Percentiles rank a stretch among this genome's conserved stretches.
These are phyloP conservation scores for Encarsia formosa DNA, from an alignment of 2,888 invertebrate genomes.

Conservation along the genomic window DNA sequence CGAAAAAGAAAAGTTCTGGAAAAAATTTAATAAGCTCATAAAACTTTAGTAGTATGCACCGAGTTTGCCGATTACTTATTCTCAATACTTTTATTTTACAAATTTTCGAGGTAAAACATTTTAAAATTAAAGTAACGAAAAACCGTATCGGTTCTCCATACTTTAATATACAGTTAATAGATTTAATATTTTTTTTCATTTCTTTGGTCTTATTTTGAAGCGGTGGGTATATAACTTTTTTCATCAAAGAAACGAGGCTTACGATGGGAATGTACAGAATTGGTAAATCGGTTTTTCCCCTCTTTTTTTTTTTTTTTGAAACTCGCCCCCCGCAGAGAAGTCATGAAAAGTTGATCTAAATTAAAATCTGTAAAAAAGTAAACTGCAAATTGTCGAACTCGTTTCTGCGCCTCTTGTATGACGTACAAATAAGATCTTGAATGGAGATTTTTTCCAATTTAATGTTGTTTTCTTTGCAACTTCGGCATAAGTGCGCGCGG, in stretches of 20 bases:
- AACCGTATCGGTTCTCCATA: constrained; percentile 16
- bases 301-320: too few species aligned
- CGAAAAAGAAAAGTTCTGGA: too few species aligned
- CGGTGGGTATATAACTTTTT: constrained; percentile 19
- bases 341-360: constrained; percentile 23
- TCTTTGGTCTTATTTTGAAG: constrained; percentile 10
- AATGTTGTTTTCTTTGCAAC: not conserved
- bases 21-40: too few species aligned
- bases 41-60: too few species aligned
- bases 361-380: constrained; percentile 21
- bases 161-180: constrained; percentile 17
- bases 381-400: constrained; percentile 14
- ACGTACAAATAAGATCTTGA: not conserved
- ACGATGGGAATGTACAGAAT: constrained; percentile 12
- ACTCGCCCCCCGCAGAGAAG: constrained; percentile 3
- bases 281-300: constrained; percentile 16
- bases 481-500: too few species aligned
- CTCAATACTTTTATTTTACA: not conserved
- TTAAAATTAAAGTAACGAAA: constrained; percentile 7
- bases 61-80: not conserved
- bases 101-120: not conserved
- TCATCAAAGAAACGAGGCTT: constrained; percentile 17
- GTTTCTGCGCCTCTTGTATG: not conserved
- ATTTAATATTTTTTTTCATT: constrained; percentile 6
- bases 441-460: constrained; percentile 2